phyloP scores from a whole-genome alignment of 2,888 invertebrate species.

The Tipula vernalis region DNA sequence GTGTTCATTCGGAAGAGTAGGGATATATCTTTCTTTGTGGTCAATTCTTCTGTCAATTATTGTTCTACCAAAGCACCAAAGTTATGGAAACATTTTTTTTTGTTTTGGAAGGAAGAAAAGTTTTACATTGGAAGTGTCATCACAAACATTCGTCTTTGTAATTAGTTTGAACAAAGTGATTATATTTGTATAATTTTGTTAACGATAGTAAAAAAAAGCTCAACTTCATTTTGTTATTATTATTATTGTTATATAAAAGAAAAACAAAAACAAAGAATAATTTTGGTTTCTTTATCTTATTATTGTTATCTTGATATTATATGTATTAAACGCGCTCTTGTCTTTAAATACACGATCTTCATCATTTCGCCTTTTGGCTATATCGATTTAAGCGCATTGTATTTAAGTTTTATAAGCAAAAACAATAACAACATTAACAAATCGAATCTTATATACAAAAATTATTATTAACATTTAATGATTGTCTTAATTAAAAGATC shows the following conservation, averaged over 20 bases:
- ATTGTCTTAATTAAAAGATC: conserved; percentile 10
- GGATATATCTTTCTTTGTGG: background rate
- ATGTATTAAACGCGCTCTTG: background rate
- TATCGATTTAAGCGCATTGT: background rate
- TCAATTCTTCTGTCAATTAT: background rate
- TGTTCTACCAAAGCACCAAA: background rate
- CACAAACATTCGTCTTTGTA: background rate
- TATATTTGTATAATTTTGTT: background rate
- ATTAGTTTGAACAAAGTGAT: background rate
- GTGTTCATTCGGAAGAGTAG: background rate
- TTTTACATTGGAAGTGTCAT: background rate
- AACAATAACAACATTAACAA: background rate
- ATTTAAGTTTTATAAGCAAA: background rate
- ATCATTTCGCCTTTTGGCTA: conserved; percentile 7
- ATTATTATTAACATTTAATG: conserved; percentile 7
- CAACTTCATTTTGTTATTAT: background rate
- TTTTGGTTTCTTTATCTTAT: background rate
- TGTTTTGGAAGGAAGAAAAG: background rate
- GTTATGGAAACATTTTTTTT: background rate
- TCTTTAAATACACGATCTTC: conserved; percentile 8
- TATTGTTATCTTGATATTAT: background rate
- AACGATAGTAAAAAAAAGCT: background rate
- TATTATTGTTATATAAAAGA: background rate
- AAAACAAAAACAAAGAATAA: background rate
- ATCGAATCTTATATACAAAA: conserved; percentile 5